phyloP scores from a whole-genome alignment of 2,888 invertebrate genomes.

The Andrena haemorrhoa region DNA sequence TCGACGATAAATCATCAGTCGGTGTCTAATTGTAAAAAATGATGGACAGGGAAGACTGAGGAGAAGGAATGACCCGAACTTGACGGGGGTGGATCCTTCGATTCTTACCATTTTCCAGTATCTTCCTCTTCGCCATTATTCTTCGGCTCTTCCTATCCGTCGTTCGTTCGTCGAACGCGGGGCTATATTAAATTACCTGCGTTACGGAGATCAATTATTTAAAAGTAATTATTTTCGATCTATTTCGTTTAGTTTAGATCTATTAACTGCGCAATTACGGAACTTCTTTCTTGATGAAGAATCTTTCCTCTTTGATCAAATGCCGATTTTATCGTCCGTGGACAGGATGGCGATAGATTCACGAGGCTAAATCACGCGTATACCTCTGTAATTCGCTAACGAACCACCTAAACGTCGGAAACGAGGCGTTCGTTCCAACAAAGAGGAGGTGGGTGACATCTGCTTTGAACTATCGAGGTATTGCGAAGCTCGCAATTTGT shows the following conservation, averaged over 20 bases:
- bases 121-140: constrained; percentile 17
- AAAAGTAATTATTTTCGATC: not conserved
- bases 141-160: not conserved
- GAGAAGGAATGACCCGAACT: constrained; percentile 15
- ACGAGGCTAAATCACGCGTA: constrained; percentile 23
- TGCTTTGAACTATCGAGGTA: constrained; percentile 51
- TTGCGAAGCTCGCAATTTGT: constrained; percentile 51
- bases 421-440: not conserved
- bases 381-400: constrained; percentile 64
- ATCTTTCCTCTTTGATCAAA: not conserved
- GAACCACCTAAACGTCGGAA: constrained; percentile 45
- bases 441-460: constrained; percentile 11
- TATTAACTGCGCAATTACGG: too few species aligned
- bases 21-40: constrained; percentile 48
- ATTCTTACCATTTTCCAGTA: not conserved
- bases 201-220: not conserved
- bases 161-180: constrained; percentile 1
- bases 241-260: too few species aligned
- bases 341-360: not conserved
- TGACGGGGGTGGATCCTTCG: constrained; percentile 27
- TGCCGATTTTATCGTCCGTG: not conserved
- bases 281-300: not conserved
- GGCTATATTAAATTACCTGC: constrained; percentile 4
- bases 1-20: constrained; percentile 42
- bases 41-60: constrained; percentile 11